Percentiles rank a stretch among this genome's conserved stretches.
These are phyloP conservation scores for Melitaea cinxia DNA, from an alignment of 1,140 invertebrate genomes.

Conservation along the genomic window DNA sequence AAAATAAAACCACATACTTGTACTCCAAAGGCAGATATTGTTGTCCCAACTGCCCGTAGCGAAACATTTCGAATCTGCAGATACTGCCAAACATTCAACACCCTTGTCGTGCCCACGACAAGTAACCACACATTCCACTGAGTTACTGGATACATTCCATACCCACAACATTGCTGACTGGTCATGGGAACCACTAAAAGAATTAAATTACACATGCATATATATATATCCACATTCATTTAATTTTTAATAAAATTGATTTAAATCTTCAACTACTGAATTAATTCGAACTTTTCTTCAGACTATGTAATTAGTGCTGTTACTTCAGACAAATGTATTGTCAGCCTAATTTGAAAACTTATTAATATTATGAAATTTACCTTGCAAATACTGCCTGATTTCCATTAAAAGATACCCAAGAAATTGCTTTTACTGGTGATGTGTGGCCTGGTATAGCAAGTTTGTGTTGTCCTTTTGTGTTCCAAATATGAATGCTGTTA, in stretches of 20 bases:
- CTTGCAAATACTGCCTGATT: slow-evolving; percentile 88
- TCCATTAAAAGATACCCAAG: slow-evolving; percentile 89
- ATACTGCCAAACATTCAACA: slow-evolving; percentile 91
- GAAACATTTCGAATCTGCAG: slow-evolving; percentile 85
- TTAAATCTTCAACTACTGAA: too few relatives aligned
- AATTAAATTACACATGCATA: slow-evolving; percentile 14
- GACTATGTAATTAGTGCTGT: too few relatives aligned
- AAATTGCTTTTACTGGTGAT: slow-evolving; percentile 92
- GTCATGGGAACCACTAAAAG: slow-evolving; percentile 92
- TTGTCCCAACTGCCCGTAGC: slow-evolving; percentile 97
- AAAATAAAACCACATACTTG: slow-evolving; percentile 77
- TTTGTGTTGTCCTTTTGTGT: slow-evolving; percentile 90
- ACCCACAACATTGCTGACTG: slow-evolving; percentile 96
- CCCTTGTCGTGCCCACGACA: slow-evolving; percentile 95
- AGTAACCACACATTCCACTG: slow-evolving; percentile 89
- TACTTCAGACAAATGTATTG: too few relatives aligned
- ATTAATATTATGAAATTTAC: slow-evolving; percentile 59
- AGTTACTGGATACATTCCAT: slow-evolving; percentile 90
- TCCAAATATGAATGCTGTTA: slow-evolving; percentile 95
- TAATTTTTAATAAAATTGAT: too few relatives aligned
- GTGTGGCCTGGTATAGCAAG: slow-evolving; percentile 93
- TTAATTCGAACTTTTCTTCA: too few relatives aligned
- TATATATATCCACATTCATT: slow-evolving; percentile 7
- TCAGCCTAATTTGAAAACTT: too few relatives aligned
- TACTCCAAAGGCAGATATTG: slow-evolving; percentile 90